phyloP scores from a whole-genome alignment of 2,113 vertebrate genomes.

The Seriola dumerili region DNA sequence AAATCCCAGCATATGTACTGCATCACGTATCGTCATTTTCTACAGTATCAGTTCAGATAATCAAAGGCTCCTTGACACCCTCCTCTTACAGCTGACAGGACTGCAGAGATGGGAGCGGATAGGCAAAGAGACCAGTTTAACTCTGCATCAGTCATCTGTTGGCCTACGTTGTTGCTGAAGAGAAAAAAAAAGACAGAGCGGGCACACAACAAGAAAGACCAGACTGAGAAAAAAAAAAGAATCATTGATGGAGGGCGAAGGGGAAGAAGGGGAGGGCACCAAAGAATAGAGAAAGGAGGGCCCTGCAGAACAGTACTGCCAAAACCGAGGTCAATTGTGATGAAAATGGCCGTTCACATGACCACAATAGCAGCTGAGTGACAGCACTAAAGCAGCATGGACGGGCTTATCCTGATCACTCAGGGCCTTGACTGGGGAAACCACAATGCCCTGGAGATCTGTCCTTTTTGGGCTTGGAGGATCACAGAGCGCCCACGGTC shows the following conservation, averaged over 20 bases:
- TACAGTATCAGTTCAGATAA: conserved; percentile 57
- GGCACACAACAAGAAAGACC: conserved; percentile 52
- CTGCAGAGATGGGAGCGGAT: conserved; percentile 22
- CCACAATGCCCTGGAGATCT: conserved; percentile 81
- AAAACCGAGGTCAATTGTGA: conserved; percentile 83
- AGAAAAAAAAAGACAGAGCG: conserved; percentile 18
- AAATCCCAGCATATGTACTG: conserved; percentile 54
- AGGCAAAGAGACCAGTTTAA: conserved; percentile 26
- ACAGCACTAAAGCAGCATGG: conserved; percentile 80
- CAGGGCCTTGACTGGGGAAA: conserved; percentile 79
- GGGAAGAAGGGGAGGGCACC: conserved; percentile 58
- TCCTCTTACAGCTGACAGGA: conserved; percentile 4
- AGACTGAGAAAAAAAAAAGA: conserved; percentile 59
- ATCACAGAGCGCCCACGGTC: conserved; percentile 81
- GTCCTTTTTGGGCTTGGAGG: conserved; percentile 79
- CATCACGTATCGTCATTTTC: conserved; percentile 53
- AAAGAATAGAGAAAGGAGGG: conserved; percentile 68
- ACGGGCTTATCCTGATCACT: conserved; percentile 83
- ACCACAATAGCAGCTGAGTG: conserved; percentile 81
- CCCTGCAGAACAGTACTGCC: conserved; percentile 74
- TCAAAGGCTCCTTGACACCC: conserved; percentile 51
- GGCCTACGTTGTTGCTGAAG: conserved; percentile 34
- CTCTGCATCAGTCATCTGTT: conserved; percentile 51
- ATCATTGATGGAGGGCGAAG: conserved; percentile 63
- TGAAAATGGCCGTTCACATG: conserved; percentile 83